Conservation (phyloP, 1,140 invertebrate species). For the Calosoma granatense region DNA sequence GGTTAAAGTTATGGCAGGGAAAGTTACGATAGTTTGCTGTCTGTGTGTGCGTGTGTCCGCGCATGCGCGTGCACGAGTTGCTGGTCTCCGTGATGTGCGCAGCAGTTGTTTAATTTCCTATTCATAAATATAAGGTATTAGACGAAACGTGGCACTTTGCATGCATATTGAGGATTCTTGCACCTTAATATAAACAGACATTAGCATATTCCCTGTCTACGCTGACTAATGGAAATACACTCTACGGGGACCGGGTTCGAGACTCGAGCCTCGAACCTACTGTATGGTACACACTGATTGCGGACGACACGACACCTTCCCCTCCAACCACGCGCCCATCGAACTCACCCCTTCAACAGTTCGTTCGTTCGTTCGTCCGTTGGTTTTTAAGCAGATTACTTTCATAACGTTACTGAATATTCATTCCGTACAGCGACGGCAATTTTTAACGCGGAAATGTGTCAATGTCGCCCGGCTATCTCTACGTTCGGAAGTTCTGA, state of each 20-base stretch:
- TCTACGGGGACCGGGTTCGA: not conserved
- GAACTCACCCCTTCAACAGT: no score
- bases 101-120: conserved; percentile 18
- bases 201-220: conserved; percentile 17
- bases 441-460: not conserved
- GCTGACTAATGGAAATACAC: conserved; percentile 1
- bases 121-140: conserved; percentile 22
- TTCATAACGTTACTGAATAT: not conserved
- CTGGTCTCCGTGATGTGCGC: not conserved
- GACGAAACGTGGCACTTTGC: conserved; percentile 17
- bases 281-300: not conserved
- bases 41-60: no score
- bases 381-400: not conserved
- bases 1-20: not conserved
- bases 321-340: not conserved
- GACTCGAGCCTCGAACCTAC: not conserved
- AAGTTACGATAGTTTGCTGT: no score
- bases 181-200: conserved; percentile 23
- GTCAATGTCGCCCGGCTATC: not conserved
- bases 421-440: not conserved
- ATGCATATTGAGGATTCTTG: conserved; percentile 22
- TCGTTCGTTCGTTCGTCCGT: not conserved
- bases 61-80: no score
- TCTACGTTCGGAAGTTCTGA: no score
- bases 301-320: no score